A percentile compares a stretch with the other conserved stretches of the same genome.
Conservation (phyloP, 2,797 vertebrate species). For the Coilia nasus region DNA sequence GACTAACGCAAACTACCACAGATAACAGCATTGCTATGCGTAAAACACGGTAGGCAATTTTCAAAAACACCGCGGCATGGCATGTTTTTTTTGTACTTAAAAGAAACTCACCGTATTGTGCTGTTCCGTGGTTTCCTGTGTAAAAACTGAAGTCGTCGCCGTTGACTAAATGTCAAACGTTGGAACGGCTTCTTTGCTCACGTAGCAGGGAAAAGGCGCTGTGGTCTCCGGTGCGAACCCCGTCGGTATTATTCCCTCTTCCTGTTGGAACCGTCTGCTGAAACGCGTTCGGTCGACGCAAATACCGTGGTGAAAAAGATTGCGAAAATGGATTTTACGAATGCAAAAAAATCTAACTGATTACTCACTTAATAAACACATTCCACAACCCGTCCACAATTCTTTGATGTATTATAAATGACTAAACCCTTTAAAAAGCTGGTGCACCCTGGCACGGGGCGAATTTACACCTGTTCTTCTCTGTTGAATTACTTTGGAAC, state of each 20-base stretch:
- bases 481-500: neutral
- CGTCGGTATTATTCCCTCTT: constrained; percentile 1
- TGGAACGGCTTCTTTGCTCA: neutral
- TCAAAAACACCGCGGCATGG: neutral
- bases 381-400: neutral
- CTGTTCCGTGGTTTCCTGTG: neutral
- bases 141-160: neutral
- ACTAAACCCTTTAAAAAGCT: neutral
- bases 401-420: neutral
- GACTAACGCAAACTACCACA: neutral
- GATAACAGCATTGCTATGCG: neutral
- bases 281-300: neutral
- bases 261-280: neutral
- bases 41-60: neutral
- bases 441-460: neutral
- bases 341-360: neutral
- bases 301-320: neutral
- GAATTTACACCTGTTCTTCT: neutral
- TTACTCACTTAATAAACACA: neutral
- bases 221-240: neutral
- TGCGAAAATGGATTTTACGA: neutral
- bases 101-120: neutral
- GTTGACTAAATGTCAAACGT: neutral
- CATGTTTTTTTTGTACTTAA: neutral
- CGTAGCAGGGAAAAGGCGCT: constrained; percentile 1